Evolutionary conservation across 2,797 vertebrate species (phyloP).

Genomic region (Acipenser transmontanus): DNA sequence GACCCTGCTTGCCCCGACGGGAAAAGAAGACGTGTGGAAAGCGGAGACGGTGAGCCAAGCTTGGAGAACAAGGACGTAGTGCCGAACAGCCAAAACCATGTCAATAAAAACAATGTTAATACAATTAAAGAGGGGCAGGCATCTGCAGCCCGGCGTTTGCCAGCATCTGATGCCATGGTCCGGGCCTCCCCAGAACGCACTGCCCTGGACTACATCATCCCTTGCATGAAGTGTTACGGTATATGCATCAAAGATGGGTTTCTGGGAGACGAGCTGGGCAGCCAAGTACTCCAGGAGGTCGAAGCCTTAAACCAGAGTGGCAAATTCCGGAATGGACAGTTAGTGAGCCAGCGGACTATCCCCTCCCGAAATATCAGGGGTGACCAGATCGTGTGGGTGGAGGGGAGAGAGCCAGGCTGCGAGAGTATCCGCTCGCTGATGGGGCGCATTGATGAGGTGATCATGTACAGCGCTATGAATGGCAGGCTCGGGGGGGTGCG

Average conservation of each 20-base stretch:
- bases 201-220: constrained; percentile 72
- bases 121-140: constrained; percentile 24
- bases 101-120: constrained; percentile 12
- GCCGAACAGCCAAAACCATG: constrained; percentile 29
- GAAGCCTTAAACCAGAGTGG: constrained; percentile 64
- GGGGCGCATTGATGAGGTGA: constrained; percentile 70
- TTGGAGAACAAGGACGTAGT: constrained; percentile 27
- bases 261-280: constrained; percentile 60
- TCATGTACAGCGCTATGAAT: constrained; percentile 70
- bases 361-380: constrained; percentile 75
- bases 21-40: constrained; percentile 46
- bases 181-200: constrained; percentile 57
- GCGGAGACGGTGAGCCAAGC: constrained; percentile 33
- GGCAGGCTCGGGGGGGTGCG: constrained; percentile 69
- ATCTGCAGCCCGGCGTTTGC: too few relatives aligned
- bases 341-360: constrained; percentile 76
- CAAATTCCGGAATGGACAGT: constrained; percentile 72
- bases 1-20: constrained; percentile 27
- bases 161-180: constrained; percentile 16
- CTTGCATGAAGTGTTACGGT: constrained; percentile 77
- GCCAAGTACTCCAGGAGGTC: constrained; percentile 68
- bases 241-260: constrained; percentile 82
- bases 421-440: constrained; percentile 68
- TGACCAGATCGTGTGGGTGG: constrained; percentile 86
- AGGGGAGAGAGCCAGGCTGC: constrained; percentile 70